A percentile compares a stretch with the other conserved stretches of the same genome.
phyloP scores from a whole-genome alignment of 30 jellyfish, hydroid and myxozoan genomes.

The Aurelia sp. region DNA sequence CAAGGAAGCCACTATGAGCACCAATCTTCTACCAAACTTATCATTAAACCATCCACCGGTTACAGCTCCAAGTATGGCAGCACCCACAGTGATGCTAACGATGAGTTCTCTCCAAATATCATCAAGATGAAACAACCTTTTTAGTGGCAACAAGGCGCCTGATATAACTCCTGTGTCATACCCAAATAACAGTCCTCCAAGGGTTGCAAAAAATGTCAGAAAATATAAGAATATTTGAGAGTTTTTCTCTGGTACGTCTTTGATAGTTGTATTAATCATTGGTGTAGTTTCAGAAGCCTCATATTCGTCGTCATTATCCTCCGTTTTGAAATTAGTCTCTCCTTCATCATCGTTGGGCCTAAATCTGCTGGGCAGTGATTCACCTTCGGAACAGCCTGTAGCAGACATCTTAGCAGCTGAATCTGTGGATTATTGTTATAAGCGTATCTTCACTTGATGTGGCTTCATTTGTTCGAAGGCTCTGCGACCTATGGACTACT shows the following conservation, averaged over 20 bases:
- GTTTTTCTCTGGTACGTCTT: no score
- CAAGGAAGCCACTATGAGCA: constrained; percentile 54
- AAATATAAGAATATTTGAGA: constrained; percentile 15
- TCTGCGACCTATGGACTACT: no score
- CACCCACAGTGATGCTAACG: constrained; percentile 88
- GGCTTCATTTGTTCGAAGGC: no score
- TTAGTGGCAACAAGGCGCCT: constrained; percentile 89
- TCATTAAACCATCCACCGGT: constrained; percentile 79
- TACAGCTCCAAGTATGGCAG: constrained; percentile 91
- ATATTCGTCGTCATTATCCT: not conserved
- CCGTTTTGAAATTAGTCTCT: no score
- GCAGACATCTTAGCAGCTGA: no score
- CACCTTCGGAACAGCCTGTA: no score
- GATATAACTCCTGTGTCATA: constrained; percentile 98
- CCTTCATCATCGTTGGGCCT: no score
- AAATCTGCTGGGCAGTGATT: no score
- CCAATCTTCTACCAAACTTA: constrained; percentile 74
- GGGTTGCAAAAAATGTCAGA: constrained; percentile 86
- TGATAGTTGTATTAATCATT: not conserved
- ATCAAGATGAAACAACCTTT: constrained; percentile 49
- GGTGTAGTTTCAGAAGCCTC: constrained; percentile 44
- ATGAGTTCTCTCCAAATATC: constrained; percentile 77
- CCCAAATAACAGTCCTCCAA: constrained; percentile 95
- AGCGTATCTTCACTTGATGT: no score
- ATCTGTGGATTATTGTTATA: no score